phyloP scores from a whole-genome alignment of 2,113 vertebrate genomes.

The Xenopus laevis region DNA sequence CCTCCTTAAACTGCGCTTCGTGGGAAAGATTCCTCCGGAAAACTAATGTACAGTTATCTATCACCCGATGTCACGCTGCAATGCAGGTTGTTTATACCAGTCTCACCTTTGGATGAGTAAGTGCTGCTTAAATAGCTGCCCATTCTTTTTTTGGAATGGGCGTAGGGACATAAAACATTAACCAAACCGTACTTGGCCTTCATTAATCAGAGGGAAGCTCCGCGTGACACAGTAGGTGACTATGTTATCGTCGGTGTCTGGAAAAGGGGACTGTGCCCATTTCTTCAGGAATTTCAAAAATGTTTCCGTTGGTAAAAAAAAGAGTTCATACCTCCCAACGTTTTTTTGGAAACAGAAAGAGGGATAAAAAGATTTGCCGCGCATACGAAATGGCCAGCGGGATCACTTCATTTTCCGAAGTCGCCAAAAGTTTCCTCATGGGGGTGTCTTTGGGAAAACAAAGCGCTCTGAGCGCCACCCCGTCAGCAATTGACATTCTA shows the following conservation, averaged over 20 bases:
- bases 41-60: constrained; percentile 50
- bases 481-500: too few relatives aligned
- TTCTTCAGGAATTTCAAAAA: too few relatives aligned
- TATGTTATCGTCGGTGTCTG: constrained; percentile 7
- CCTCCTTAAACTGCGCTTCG: constrained; percentile 47
- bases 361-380: too few relatives aligned
- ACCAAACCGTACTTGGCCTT: constrained; percentile 39
- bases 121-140: constrained; percentile 65
- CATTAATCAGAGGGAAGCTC: constrained; percentile 44
- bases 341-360: too few relatives aligned
- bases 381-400: too few relatives aligned
- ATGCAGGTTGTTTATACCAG: constrained; percentile 50
- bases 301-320: too few relatives aligned
- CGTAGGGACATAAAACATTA: constrained; percentile 60
- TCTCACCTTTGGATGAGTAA: constrained; percentile 47
- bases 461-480: too few relatives aligned
- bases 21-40: constrained; percentile 59
- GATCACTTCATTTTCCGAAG: too few relatives aligned
- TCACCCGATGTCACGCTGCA: constrained; percentile 43
- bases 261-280: too few relatives aligned
- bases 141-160: constrained; percentile 56
- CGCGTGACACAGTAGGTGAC: constrained; percentile 11
- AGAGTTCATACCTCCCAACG: too few relatives aligned
- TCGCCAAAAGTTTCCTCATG: too few relatives aligned
- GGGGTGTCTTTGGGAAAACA: too few relatives aligned